Percentiles rank a stretch among this genome's conserved stretches.
Conservation (phyloP, 2,888 invertebrate genomes). For the Torymus texanus region DNA sequence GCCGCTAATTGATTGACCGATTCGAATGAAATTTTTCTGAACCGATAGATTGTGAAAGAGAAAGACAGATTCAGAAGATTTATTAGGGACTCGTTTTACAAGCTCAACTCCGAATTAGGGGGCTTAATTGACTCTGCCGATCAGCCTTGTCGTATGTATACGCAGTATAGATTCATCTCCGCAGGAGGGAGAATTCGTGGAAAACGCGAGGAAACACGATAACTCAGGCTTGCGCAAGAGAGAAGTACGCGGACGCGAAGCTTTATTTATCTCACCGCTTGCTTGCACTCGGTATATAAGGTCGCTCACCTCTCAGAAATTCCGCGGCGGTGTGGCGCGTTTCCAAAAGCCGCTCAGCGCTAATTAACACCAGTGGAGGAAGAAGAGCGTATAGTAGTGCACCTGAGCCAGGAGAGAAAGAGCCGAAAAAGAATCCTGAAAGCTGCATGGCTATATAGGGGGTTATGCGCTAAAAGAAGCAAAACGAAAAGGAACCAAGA, state of each 20-base stretch:
- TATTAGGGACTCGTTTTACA: slow-evolving; percentile 18
- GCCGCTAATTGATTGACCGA: too few relatives aligned
- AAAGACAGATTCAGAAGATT: slow-evolving; percentile 3
- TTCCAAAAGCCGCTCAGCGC: background rate
- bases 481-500: background rate
- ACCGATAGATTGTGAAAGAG: too few relatives aligned
- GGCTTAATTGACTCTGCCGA: slow-evolving; percentile 23
- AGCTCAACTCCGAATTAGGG: slow-evolving; percentile 3
- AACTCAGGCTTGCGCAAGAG: background rate
- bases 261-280: slow-evolving; percentile 27
- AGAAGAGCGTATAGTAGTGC: background rate
- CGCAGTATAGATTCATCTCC: background rate
- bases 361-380: slow-evolving; percentile 21
- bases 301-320: slow-evolving; percentile 33
- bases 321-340: too few relatives aligned
- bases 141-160: background rate
- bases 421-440: too few relatives aligned
- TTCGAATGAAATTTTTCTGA: too few relatives aligned
- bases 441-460: too few relatives aligned
- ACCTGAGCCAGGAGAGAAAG: background rate
- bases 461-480: background rate
- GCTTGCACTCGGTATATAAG: background rate
- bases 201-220: slow-evolving; percentile 32
- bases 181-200: slow-evolving; percentile 7
- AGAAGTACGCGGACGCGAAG: background rate